Base-by-base conservation (phyloP, 2,888 invertebrate species). In the Bedellia somnulentella region DNA sequence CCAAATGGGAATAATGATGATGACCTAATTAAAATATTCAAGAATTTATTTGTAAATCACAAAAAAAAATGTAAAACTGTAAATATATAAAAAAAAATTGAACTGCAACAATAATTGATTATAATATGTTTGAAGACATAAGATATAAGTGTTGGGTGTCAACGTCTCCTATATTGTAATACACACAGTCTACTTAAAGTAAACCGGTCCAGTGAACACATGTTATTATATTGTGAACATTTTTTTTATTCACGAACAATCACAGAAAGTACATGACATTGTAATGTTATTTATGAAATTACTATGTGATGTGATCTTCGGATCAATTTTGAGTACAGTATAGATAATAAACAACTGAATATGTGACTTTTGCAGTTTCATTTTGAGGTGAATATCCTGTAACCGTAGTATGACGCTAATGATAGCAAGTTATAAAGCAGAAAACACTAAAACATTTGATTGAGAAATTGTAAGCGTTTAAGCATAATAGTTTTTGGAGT, bases 241-340 rank as follows among this genome's bases (percentile, higher is more conserved):
- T 73, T 18, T 75, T 73, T 75, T 75, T 75, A 75, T 70, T 75
- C 66, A 67, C 59, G 60, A 71, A 57, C 71, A 71, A 62, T 71
- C 58, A 70, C 68, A 71, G 64, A 68, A 68, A 75, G 70, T 73
- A 73, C 73, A 77, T 77, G 75, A 77, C 76, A 77, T 77, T 76
- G 75, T 77, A 78, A 76, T 75, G 75, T 76, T 77, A 73, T 73
- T 73, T 78, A 73, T 78, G 67, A 75, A 77, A 73, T 82, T 81
- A 82, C 81, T 81, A 82, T 82, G 82, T 82, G 82, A 82, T 82
- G 81, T 80, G 82, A 81, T 82, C 81, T 75, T 75, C 75, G 79
- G 82, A 82, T 82, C 82, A 80, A 80, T 82, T 82, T 82, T 82
- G 81, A 83, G 81, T 82, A 83, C 81, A 82, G 80, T 81, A 82